phyloP scores from a whole-genome alignment of 2,797 vertebrate genomes.

The Anas bernieri region DNA sequence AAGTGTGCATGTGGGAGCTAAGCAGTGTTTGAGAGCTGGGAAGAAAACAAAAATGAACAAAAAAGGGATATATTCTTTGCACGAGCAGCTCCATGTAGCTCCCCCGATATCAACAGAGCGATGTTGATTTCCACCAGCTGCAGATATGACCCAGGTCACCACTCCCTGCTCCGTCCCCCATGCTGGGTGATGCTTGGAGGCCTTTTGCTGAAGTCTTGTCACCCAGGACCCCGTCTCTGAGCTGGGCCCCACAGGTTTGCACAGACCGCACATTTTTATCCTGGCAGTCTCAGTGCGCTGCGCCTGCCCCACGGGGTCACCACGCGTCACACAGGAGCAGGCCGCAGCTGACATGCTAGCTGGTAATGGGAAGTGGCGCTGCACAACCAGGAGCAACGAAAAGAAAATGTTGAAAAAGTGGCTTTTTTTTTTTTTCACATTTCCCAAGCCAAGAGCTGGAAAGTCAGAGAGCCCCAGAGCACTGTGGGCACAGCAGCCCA shows the following conservation, averaged over 20 bases:
- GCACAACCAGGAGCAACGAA: background rate
- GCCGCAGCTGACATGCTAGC: background rate
- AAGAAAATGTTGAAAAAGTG: constrained; percentile 9
- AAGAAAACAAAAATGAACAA: background rate
- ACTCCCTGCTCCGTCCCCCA: background rate
- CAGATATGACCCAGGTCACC: constrained; percentile 7
- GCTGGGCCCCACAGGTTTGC: background rate
- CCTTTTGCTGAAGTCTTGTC: background rate
- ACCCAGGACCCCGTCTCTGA: background rate
- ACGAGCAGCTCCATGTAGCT: background rate
- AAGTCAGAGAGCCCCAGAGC: background rate
- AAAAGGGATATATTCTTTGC: background rate
- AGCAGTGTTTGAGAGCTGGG: background rate
- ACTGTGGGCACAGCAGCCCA: background rate
- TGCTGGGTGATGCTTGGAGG: background rate
- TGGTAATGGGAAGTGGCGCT: constrained; percentile 26
- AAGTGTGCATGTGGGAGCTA: background rate
- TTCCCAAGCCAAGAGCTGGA: background rate
- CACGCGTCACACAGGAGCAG: fast-evolving
- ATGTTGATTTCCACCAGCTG: constrained; percentile 45
- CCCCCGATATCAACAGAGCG: background rate
- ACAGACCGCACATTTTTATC: background rate
- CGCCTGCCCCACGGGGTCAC: background rate
- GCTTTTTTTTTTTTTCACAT: background rate
- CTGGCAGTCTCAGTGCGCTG: fast-evolving